Evolutionary conservation across 1,140 invertebrate genomes (phyloP).

Genomic region (Neuroterus valhalla): DNA sequence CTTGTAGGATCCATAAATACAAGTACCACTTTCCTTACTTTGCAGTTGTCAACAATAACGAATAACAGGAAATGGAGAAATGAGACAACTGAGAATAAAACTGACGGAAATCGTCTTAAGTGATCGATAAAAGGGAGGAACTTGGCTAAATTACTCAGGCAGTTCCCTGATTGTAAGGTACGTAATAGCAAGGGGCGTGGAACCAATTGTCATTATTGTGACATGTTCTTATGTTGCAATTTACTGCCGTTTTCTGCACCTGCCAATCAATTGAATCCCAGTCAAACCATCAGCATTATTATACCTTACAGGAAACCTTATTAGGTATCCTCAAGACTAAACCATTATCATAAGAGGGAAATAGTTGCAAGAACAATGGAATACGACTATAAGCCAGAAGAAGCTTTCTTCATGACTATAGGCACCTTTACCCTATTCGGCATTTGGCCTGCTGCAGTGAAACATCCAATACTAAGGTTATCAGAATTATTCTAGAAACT

Average conservation of each 20-base stretch:
- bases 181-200: not conserved
- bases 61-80: not conserved
- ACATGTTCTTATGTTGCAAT: not conserved
- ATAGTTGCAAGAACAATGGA: not conserved
- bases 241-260: not conserved
- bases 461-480: conserved; percentile 22
- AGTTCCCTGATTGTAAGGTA: not conserved
- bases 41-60: not conserved
- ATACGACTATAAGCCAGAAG: not conserved
- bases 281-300: not conserved
- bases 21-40: too few relatives aligned
- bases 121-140: conserved; percentile 11
- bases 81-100: not conserved
- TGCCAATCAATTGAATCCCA: not conserved
- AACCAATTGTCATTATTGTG: conserved; percentile 8
- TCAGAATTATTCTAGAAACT: not conserved
- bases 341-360: not conserved
- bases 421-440: conserved; percentile 2
- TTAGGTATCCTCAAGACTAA: not conserved
- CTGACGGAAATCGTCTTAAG: not conserved
- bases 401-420: not conserved
- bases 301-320: too few relatives aligned
- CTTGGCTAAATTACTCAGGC: not conserved
- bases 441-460: not conserved
- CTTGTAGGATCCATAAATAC: too few relatives aligned